A percentile compares a stretch with the other conserved stretches of the same genome.
phyloP scores from a whole-genome alignment of 2,888 invertebrate genomes.

The Noctua comes region DNA sequence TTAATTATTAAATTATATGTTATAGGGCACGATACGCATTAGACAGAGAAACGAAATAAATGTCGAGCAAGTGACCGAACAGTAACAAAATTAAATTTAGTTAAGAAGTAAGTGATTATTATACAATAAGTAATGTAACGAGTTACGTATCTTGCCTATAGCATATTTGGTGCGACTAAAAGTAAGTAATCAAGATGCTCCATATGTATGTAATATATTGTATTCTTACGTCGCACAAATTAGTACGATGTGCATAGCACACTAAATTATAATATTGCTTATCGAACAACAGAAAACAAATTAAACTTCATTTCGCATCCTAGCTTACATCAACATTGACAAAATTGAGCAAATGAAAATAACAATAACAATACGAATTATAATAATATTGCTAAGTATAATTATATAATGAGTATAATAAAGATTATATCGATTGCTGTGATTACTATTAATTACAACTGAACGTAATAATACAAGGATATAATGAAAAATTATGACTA shows the following conservation, averaged over 20 bases:
- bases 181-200: slow-evolving; percentile 54
- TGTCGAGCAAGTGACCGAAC: slow-evolving; percentile 24
- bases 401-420: slow-evolving; percentile 83
- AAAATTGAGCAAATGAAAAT: slow-evolving; percentile 90
- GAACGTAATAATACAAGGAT: slow-evolving; percentile 69
- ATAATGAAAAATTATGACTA: slow-evolving; percentile 78
- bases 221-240: slow-evolving; percentile 48
- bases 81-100: slow-evolving; percentile 37
- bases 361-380: slow-evolving; percentile 87
- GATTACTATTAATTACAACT: slow-evolving; percentile 80
- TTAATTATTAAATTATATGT: slow-evolving; percentile 45
- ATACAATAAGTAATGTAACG: slow-evolving; percentile 39
- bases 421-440: slow-evolving; percentile 78
- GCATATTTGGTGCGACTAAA: slow-evolving; percentile 58
- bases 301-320: slow-evolving; percentile 79
- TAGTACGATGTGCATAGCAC: slow-evolving; percentile 57
- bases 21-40: slow-evolving; percentile 60
- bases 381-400: slow-evolving; percentile 77
- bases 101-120: slow-evolving; percentile 33
- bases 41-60: slow-evolving; percentile 33
- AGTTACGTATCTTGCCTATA: slow-evolving; percentile 59
- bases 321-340: slow-evolving; percentile 86
- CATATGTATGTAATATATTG: slow-evolving; percentile 32
- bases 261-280: slow-evolving; percentile 69
- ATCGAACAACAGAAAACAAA: slow-evolving; percentile 79